phyloP scores from a whole-genome alignment of 1,140 invertebrate genomes.

The Temnothorax nylanderi region DNA sequence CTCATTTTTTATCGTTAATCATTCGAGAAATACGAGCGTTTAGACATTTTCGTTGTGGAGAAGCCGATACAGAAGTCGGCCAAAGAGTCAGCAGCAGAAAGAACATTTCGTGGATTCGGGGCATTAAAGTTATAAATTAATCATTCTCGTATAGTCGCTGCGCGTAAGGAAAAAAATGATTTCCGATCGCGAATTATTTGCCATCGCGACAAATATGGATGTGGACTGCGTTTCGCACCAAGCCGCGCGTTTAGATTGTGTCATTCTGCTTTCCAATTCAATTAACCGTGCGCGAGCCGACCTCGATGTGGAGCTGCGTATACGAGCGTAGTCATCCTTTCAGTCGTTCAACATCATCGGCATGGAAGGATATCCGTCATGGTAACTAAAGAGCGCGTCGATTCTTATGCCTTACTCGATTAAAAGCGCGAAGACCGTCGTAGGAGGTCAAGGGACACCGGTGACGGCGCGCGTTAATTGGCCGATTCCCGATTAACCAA shows the following conservation, averaged over 20 bases:
- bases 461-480: slow-evolving; percentile 18
- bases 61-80: background rate
- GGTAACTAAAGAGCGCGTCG: background rate
- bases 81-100: background rate
- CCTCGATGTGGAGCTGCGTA: background rate
- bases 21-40: background rate
- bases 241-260: slow-evolving; percentile 26
- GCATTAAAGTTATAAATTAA: background rate
- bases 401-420: background rate
- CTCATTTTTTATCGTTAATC: background rate
- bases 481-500: slow-evolving; percentile 22
- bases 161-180: background rate
- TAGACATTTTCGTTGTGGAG: background rate
- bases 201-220: slow-evolving; percentile 20
- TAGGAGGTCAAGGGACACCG: slow-evolving; percentile 31
- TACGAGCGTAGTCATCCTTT: slow-evolving; percentile 23
- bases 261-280: slow-evolving; percentile 67
- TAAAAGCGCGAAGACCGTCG: background rate
- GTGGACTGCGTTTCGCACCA: slow-evolving; percentile 2
- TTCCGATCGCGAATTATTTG: background rate
- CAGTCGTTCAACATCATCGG: slow-evolving; percentile 17
- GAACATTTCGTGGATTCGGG: background rate
- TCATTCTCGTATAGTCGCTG: background rate
- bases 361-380: slow-evolving; percentile 47
- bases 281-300: slow-evolving; percentile 25